Evolutionary conservation across 2,888 invertebrate genomes (phyloP).

Genomic region (Drosophila gaucha): DNA sequence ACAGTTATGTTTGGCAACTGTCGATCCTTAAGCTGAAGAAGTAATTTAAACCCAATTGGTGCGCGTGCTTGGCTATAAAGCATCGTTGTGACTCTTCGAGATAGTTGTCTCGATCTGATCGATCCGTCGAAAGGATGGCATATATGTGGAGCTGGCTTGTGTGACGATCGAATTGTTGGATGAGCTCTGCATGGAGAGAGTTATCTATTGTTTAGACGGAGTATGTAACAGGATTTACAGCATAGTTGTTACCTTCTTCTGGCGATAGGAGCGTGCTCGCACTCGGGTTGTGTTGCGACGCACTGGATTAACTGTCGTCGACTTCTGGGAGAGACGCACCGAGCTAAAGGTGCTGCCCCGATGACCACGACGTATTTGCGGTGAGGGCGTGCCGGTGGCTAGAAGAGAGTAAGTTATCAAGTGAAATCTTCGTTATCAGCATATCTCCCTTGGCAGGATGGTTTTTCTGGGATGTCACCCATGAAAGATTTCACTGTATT

Average conservation of each 20-base stretch:
- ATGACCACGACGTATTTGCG: conserved; percentile 83
- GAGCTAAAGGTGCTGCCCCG: conserved; percentile 86
- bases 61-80: conserved; percentile 79
- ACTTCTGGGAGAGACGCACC: conserved; percentile 86
- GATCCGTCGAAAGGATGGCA: conserved; percentile 83
- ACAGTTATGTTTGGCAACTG: conserved; percentile 17
- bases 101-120: conserved; percentile 83
- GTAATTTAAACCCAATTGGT: conserved; percentile 77
- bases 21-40: too few relatives aligned
- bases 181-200: conserved; percentile 75
- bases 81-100: conserved; percentile 82
- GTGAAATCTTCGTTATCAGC: too few relatives aligned
- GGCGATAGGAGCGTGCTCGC: conserved; percentile 83
- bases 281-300: conserved; percentile 87
- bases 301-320: conserved; percentile 85
- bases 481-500: not conserved
- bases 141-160: conserved; percentile 81
- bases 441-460: too few relatives aligned
- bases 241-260: conserved; percentile 81
- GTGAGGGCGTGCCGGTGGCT: conserved; percentile 85
- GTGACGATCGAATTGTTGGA: conserved; percentile 84
- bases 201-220: conserved; percentile 5
- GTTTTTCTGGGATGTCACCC: not conserved
- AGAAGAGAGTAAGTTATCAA: not conserved
- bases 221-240: not conserved